Evolutionary conservation across 1,140 invertebrate species (phyloP).

Genomic region (Euborellia annulipes): DNA sequence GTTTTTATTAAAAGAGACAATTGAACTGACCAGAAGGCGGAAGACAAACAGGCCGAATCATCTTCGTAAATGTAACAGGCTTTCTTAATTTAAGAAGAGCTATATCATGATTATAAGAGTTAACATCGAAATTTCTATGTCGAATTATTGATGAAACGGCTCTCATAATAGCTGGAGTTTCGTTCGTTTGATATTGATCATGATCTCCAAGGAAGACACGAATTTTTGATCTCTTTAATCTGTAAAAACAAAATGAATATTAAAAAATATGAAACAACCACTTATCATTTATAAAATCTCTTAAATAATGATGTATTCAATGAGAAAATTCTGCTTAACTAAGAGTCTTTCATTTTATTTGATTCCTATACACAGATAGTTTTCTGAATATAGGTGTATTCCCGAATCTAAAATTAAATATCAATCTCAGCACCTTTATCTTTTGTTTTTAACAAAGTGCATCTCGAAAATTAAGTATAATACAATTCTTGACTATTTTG

Average conservation of each 20-base stretch:
- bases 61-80: conserved; percentile 59
- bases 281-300: not conserved
- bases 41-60: conserved; percentile 63
- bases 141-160: conserved; percentile 59
- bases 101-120: conserved; percentile 76
- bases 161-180: conserved; percentile 57
- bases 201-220: conserved; percentile 63
- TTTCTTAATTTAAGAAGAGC: conserved; percentile 60
- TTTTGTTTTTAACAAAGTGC: no score
- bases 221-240: conserved; percentile 59
- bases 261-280: not conserved
- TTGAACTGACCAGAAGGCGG: conserved; percentile 44
- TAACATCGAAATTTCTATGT: conserved; percentile 64
- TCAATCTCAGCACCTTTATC: no score
- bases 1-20: no score
- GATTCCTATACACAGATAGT: no score
- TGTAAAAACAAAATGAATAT: conserved; percentile 18
- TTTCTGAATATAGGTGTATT: no score
- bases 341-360: no score
- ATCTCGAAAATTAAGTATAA: no score
- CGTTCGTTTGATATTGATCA: conserved; percentile 58
- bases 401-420: no score
- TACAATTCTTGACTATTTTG: no score
- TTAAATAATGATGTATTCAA: no score
- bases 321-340: no score